phyloP scores from a whole-genome alignment of 2,888 invertebrate species.

The Heliconius charithonia region DNA sequence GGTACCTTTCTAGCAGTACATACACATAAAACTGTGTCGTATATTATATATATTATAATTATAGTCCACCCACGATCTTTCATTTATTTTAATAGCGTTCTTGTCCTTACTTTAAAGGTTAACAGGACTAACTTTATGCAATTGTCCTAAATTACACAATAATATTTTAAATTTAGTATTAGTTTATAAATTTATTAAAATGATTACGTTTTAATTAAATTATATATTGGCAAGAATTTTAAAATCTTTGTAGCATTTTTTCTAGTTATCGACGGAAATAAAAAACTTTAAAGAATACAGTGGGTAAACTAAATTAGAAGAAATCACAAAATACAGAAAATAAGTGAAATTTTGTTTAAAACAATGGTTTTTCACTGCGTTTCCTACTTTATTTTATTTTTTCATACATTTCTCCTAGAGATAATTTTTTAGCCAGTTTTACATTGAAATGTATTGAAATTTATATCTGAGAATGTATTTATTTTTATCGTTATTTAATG shows the following conservation, averaged over 20 bases:
- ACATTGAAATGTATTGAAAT: too few species aligned
- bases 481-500: too few species aligned
- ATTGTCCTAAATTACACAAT: background rate
- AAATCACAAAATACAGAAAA: background rate
- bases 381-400: background rate
- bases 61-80: constrained; percentile 21
- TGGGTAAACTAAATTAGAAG: background rate
- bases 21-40: background rate
- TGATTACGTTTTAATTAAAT: background rate
- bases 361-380: background rate
- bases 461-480: too few species aligned
- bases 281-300: background rate
- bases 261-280: background rate
- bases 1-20: background rate
- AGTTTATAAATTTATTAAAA: background rate
- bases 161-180: too few species aligned
- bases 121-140: constrained; percentile 21
- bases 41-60: constrained; percentile 4
- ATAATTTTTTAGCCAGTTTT: too few species aligned
- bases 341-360: background rate
- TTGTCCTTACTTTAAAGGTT: constrained; percentile 29
- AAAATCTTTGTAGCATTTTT: too few species aligned
- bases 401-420: too few species aligned
- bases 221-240: too few species aligned
- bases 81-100: constrained; percentile 28